Evolutionary conservation across 2,797 vertebrate genomes (phyloP).

Genomic region (Alcedo atthis): DNA sequence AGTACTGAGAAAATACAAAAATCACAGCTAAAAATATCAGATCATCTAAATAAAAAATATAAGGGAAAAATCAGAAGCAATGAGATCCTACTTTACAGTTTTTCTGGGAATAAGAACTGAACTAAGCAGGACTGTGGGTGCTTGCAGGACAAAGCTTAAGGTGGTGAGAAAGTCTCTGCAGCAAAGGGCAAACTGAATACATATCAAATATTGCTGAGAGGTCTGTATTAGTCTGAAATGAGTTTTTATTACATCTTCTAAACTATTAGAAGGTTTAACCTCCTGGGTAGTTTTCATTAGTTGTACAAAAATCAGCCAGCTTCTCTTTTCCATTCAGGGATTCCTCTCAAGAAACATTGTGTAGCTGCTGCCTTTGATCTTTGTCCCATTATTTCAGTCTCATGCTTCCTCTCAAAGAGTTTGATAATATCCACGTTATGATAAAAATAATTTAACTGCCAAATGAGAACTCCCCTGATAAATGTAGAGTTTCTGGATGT

Average conservation of each 20-base stretch:
- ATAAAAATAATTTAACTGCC: slow-evolving; percentile 46
- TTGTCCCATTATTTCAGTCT: slow-evolving; percentile 46
- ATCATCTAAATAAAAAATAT: not conserved
- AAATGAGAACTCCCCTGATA: slow-evolving; percentile 18
- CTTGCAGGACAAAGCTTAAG: not conserved
- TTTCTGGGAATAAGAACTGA: not conserved
- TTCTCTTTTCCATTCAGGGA: not conserved
- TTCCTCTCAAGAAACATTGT: slow-evolving; percentile 6
- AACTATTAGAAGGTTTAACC: slow-evolving; percentile 11
- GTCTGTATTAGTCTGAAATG: not conserved
- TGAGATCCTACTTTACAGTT: not conserved
- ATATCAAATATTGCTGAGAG: not conserved
- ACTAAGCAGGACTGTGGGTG: not conserved
- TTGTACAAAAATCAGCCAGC: not conserved
- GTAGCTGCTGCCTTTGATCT: slow-evolving; percentile 44
- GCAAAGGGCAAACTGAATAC: not conserved
- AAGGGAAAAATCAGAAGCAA: not conserved
- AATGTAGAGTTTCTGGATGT: not conserved
- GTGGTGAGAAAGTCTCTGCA: not conserved
- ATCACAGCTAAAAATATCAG: not conserved
- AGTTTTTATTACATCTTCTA: slow-evolving; percentile 17
- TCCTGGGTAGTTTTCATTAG: slow-evolving; percentile 39
- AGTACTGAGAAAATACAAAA: not conserved
- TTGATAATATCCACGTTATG: slow-evolving; percentile 11
- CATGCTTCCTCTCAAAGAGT: not conserved